Evolutionary conservation across 2,797 vertebrate species (phyloP).

Genomic region (Arremon brunneinucha): DNA sequence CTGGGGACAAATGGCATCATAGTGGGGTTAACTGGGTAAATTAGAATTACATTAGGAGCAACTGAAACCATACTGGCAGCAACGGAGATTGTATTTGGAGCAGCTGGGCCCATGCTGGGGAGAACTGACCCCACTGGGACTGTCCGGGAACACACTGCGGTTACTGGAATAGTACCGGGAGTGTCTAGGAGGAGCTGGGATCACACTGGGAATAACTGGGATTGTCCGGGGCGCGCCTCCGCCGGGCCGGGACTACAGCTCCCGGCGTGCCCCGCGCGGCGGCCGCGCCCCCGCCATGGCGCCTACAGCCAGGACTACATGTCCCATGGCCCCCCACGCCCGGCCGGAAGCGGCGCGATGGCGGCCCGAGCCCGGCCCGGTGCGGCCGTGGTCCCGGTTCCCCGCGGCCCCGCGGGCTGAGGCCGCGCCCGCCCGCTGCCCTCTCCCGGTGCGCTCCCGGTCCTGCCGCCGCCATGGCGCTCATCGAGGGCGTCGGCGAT

Average conservation of each 20-base stretch:
- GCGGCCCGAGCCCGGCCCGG: background rate
- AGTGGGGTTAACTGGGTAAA: background rate
- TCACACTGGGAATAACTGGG: background rate
- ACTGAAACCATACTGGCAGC: too few species aligned
- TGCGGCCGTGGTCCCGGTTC: background rate
- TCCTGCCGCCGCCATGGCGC: background rate
- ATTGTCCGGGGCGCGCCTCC: fast-evolving
- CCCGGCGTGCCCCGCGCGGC: background rate
- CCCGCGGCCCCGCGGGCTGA: background rate
- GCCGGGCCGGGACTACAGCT: background rate
- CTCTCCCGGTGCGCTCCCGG: background rate
- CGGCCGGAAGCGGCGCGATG: constrained; percentile 32
- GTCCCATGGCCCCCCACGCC: background rate
- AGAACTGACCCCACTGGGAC: background rate
- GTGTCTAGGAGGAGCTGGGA: too few species aligned
- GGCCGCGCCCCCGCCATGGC: fast-evolving
- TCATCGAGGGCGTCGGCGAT: constrained; percentile 33
- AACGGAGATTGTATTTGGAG: background rate
- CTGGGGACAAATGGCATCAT: background rate
- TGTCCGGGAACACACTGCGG: too few species aligned
- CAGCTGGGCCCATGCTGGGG: background rate
- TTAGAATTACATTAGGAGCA: background rate
- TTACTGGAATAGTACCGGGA: too few species aligned
- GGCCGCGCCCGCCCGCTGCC: background rate
- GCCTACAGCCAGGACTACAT: background rate